phyloP scores from a whole-genome alignment of 2,113 vertebrate genomes.

The Nothoprocta perdicaria region DNA sequence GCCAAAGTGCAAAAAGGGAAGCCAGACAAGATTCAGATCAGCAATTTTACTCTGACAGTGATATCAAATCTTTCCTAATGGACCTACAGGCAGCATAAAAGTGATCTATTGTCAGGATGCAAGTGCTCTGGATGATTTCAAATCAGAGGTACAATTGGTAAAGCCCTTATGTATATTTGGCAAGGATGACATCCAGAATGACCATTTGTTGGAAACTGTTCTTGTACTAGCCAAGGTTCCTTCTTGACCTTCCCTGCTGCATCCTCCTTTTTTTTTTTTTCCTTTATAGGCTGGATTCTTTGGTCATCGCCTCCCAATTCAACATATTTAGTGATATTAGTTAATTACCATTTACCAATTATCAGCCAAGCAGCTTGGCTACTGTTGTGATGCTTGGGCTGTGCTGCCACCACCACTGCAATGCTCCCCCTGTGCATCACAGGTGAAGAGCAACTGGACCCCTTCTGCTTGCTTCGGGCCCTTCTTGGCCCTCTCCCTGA shows the following conservation, averaged over 20 bases:
- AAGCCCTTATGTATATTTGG: background rate
- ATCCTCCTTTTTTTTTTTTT: background rate
- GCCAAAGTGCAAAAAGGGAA: constrained; percentile 29
- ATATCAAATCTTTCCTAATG: constrained; percentile 58
- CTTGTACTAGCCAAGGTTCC: rapidly evolving
- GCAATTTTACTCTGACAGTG: constrained; percentile 6
- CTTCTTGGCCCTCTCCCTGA: rapidly evolving
- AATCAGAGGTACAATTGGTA: constrained; percentile 10
- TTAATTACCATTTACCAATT: background rate
- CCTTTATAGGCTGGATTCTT: background rate
- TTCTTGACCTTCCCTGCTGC: background rate
- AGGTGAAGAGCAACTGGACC: background rate
- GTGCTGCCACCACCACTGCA: no score
- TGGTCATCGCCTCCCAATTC: background rate
- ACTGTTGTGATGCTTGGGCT: background rate
- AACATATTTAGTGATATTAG: background rate
- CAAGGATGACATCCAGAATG: background rate
- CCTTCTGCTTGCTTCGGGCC: no score
- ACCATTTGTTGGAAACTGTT: background rate
- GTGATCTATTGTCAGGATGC: constrained; percentile 17
- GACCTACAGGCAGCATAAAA: constrained; percentile 28
- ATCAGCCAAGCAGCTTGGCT: background rate
- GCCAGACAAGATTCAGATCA: constrained; percentile 46
- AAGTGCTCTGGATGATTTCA: constrained; percentile 49
- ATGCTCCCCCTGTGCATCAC: background rate